phyloP scores from a whole-genome alignment of 1,140 invertebrate species.

The Colletes gigas region DNA sequence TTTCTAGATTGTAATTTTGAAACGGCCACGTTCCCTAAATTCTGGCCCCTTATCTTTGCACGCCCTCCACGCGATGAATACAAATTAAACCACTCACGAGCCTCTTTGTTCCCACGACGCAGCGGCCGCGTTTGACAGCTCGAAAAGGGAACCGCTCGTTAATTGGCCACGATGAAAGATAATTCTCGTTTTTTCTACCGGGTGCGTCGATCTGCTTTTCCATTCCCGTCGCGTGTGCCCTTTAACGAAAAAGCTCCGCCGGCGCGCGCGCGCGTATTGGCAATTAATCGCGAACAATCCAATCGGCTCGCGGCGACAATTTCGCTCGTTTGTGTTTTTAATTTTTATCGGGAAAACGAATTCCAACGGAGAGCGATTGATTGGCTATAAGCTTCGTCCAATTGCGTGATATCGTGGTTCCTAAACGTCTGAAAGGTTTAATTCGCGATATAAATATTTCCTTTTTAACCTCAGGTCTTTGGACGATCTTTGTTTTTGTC shows the following conservation, averaged over 20 bases:
- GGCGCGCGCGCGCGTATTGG: background rate
- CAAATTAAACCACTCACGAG: background rate
- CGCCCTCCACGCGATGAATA: too few species aligned
- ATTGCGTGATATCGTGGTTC: background rate
- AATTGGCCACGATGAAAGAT: conserved; percentile 10
- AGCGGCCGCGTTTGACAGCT: background rate
- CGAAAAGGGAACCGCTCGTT: conserved; percentile 5
- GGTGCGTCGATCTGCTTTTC: background rate
- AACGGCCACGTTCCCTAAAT: too few species aligned
- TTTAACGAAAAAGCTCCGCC: background rate
- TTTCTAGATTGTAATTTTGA: too few species aligned
- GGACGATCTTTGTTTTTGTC: too few species aligned
- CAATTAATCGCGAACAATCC: conserved; percentile 26
- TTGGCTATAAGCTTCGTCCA: background rate
- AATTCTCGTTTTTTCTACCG: background rate
- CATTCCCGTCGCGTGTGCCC: background rate
- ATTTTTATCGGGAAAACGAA: background rate
- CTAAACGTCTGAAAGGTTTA: background rate
- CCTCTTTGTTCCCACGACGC: conserved; percentile 4
- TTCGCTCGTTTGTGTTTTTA: conserved; percentile 4
- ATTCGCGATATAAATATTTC: too few species aligned
- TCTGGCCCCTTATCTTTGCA: too few species aligned
- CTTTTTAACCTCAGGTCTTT: too few species aligned
- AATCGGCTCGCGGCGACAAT: background rate
- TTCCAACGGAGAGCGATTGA: conserved; percentile 13